phyloP scores from a whole-genome alignment of 2,888 invertebrate genomes.

The Subacronicta megacephala region DNA sequence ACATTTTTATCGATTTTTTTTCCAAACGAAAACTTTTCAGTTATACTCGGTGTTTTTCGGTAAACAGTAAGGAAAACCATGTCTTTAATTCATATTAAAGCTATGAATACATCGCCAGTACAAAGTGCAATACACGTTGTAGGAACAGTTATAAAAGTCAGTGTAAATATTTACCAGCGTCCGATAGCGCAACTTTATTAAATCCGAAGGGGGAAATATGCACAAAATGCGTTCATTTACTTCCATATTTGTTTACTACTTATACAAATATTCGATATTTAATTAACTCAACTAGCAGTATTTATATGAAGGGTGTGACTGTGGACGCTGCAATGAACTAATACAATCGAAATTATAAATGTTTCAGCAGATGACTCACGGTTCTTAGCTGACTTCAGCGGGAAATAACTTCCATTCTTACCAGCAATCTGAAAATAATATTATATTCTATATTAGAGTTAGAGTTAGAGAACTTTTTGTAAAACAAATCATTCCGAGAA shows the following conservation, averaged over 20 bases:
- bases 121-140: slow-evolving; percentile 15
- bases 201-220: slow-evolving; percentile 34
- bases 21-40: too few relatives aligned
- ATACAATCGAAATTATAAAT: neutral
- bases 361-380: neutral
- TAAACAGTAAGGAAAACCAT: too few relatives aligned
- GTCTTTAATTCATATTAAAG: neutral
- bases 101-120: neutral
- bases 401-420: too few relatives aligned
- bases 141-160: slow-evolving; percentile 20
- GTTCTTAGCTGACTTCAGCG: too few relatives aligned
- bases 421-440: too few relatives aligned
- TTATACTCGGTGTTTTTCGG: too few relatives aligned
- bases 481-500: too few relatives aligned
- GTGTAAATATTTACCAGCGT: slow-evolving; percentile 31
- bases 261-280: slow-evolving; percentile 30
- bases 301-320: slow-evolving; percentile 21
- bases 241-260: slow-evolving; percentile 34
- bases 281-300: slow-evolving; percentile 21
- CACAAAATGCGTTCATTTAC: slow-evolving; percentile 38
- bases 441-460: too few relatives aligned
- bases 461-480: too few relatives aligned
- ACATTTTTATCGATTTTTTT: too few relatives aligned
- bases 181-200: slow-evolving; percentile 43
- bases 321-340: slow-evolving; percentile 1